Base-by-base conservation (phyloP, 2,888 invertebrate species). In the Synergus laeviventris region DNA sequence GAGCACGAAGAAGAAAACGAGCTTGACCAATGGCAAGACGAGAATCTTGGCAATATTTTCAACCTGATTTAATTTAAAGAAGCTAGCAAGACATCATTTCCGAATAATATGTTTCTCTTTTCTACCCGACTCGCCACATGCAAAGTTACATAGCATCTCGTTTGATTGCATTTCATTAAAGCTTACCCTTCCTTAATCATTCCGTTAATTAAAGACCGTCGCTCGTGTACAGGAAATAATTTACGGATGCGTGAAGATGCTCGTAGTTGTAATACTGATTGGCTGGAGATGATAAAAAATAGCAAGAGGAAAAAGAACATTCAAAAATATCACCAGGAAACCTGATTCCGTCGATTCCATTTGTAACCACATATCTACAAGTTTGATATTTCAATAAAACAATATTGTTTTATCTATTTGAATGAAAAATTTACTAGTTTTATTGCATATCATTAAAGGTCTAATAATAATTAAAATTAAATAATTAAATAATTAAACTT, bases 91-190 rank as follows among this genome's bases (percentile, higher is more conserved):
- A 70, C 70, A 70, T 70, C 11, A 45, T 70, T 49, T 70, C 21
- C 24, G 70, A 70, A 70, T 70, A 70, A 16, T 70, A 66, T 45
- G 45, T 45, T 24, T 18, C 31, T 62, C 9, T 18, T 16, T 14
- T 9, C 42, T 45, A 16, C 42, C 21, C 39, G 42, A 64, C 64
- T 66, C 42, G 14, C 66, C 42, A 14, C 42, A 42, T 66, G 66
- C 42, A 66, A 70, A 70, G 45, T 70, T 49, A 64, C 64, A 64
- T 39, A 79, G 64, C 76, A 78, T 79, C 79, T 81, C 78, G 83
- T 83, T 84, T 85, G 84, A 87, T 86, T 84, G 81, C 82, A 80
- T 83, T 84, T 83, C 80, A 86, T 86, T 83, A 82, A 84, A 82
- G 82, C 78, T 70, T 70, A 49, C 70, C 70, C 70, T 70, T 81